A percentile compares a stretch with the other conserved stretches of the same genome.
Conservation (phyloP, 35 echinoderm and acorn worm species). For the Heliocidaris erythrogramma region DNA sequence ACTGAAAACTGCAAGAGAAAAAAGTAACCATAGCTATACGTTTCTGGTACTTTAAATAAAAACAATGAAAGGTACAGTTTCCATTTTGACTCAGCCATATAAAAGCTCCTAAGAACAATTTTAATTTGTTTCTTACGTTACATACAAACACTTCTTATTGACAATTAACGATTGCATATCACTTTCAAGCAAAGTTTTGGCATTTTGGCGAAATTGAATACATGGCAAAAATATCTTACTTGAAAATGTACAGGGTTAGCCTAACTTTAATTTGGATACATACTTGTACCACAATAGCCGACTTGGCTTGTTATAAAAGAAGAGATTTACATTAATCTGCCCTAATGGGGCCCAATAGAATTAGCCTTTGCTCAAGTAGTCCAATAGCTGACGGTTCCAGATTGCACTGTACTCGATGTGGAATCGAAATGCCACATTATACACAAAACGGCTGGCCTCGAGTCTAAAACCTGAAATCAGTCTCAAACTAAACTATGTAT, state of each 20-base stretch:
- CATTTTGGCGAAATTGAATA: constrained; percentile 47
- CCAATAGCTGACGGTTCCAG: constrained; percentile 24
- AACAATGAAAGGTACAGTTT: neutral
- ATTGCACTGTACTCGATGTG: constrained; percentile 35
- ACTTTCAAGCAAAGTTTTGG: constrained; percentile 3
- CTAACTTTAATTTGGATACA: neutral
- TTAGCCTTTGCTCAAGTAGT: neutral
- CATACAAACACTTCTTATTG: neutral
- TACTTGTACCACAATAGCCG: neutral
- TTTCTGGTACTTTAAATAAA: neutral
- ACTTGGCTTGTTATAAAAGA: neutral
- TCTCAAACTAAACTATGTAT: neutral
- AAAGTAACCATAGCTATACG: neutral
- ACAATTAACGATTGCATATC: constrained; percentile 36
- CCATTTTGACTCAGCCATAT: neutral
- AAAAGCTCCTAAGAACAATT: neutral
- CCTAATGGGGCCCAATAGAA: neutral
- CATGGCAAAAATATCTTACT: neutral
- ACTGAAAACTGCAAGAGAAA: neutral
- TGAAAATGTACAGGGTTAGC: neutral
- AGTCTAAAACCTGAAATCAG: neutral
- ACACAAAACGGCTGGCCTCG: neutral
- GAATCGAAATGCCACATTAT: neutral
- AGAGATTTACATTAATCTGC: neutral
- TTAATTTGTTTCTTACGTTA: neutral